Base-by-base conservation (phyloP, 2,797 vertebrate species). In the Scarus forsteni region DNA sequence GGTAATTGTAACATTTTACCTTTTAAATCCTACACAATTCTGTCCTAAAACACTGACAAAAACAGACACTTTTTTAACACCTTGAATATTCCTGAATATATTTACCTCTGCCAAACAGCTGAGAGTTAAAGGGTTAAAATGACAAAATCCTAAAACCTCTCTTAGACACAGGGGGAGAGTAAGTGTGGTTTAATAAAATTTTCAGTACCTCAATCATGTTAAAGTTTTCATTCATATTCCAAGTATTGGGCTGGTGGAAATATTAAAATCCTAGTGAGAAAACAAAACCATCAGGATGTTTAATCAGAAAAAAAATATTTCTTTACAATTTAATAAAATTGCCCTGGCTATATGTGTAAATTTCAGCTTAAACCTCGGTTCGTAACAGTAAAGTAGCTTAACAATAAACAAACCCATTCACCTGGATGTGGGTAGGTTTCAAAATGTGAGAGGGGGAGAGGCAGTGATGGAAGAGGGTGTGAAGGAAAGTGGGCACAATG, bases 391-490 rank as follows among this genome's bases (percentile, higher is more conserved):
- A 16, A 0, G 5, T 39, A 7, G 50, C 34, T 67, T 49, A 43
- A 40, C 27, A 16, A 66, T 19, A 54, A 68, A 57, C 54, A 43
- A 40, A 51, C 50, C 40, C 60, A 40, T 3, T 57, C 11, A 71
- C 62, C 68, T 38, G 2, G 3, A 8, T 63, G 43, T 73, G 79
- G 69, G 55, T 36, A 58, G 16, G 65, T 46, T 10, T 3, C 40
- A 8, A 43, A 42, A 63, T 34, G 8, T 61, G 42, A 46, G 18
- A 49, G n/a, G 19, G 60, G 57, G 1, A 59, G 45, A 71, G 51
- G 43, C 11, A 59, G 70, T 67, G 53, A 42, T 59, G 69, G 44
- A 75, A 71, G 80, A 50, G 68, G 40, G 18, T 40, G 36, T 65
- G 16, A 53, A 50, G 46, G 7, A 52, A 35, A 80, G 38, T 73